These are phyloP conservation scores for Odontocolon sp. DNA, from an alignment of 2,888 invertebrate genomes.

Conservation along the genomic window DNA sequence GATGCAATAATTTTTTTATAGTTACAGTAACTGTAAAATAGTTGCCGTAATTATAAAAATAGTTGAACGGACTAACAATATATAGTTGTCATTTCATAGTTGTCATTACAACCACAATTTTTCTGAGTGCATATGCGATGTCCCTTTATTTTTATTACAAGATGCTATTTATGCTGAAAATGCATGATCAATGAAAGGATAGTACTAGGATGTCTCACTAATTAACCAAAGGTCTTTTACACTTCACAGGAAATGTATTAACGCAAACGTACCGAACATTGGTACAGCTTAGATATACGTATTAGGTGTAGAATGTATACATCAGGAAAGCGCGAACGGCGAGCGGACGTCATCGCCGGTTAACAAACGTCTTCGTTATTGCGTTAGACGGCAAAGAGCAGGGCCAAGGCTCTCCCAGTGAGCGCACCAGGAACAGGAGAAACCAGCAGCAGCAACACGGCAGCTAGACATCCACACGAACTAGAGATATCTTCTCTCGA, in stretches of 20 bases:
- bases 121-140: too few relatives aligned
- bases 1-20: too few relatives aligned
- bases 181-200: not conserved
- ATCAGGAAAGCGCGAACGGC: slow-evolving; percentile 47
- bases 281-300: not conserved
- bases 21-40: too few relatives aligned
- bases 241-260: not conserved
- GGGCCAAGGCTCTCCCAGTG: slow-evolving; percentile 62
- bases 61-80: too few relatives aligned
- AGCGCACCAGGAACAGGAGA: slow-evolving; percentile 51
- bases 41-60: too few relatives aligned
- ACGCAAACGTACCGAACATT: not conserved
- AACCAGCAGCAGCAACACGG: slow-evolving; percentile 31
- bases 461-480: slow-evolving; percentile 48
- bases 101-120: too few relatives aligned
- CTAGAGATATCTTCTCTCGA: slow-evolving; percentile 37
- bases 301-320: too few relatives aligned
- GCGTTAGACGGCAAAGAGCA: slow-evolving; percentile 71
- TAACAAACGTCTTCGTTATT: slow-evolving; percentile 74
- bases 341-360: slow-evolving; percentile 62
- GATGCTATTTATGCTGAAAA: too few relatives aligned
- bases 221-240: not conserved
- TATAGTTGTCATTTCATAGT: too few relatives aligned
- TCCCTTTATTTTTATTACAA: too few relatives aligned
- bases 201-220: not conserved